phyloP scores from a whole-genome alignment of 1,140 invertebrate species.

The Dinoponera quadriceps region DNA sequence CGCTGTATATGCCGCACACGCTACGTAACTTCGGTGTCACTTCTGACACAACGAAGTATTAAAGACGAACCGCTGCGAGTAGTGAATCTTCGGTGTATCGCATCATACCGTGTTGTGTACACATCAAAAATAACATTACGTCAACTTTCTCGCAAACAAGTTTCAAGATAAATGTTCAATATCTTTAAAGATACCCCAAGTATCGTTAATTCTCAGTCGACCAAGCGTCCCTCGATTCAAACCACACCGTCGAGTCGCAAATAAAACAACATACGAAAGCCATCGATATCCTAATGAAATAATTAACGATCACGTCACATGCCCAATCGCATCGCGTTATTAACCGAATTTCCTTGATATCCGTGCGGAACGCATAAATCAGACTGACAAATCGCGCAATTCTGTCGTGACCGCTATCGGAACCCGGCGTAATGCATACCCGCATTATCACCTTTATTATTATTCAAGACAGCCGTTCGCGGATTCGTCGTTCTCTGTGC shows the following conservation, averaged over 20 bases:
- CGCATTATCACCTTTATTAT: conserved; percentile 2
- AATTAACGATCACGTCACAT: neutral
- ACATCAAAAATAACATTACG: too few relatives aligned
- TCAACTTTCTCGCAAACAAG: too few relatives aligned
- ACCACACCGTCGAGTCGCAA: neutral
- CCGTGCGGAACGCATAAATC: neutral
- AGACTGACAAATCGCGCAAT: conserved; percentile 2
- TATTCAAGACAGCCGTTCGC: conserved; percentile 21
- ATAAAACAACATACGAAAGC: neutral
- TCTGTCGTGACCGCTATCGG: neutral
- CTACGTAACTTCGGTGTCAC: neutral
- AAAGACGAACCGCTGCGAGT: too few relatives aligned
- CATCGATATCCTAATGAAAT: neutral
- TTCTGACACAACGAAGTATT: neutral
- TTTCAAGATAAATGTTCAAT: neutral
- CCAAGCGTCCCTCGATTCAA: neutral
- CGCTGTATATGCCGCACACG: neutral
- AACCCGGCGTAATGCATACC: neutral
- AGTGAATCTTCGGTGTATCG: too few relatives aligned
- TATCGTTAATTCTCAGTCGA: neutral
- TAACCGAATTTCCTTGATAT: neutral
- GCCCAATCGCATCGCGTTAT: neutral
- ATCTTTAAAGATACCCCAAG: neutral
- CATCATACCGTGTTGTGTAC: too few relatives aligned
- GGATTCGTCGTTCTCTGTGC: neutral